A percentile compares a stretch with the other conserved stretches of the same genome.
Conservation (phyloP, 2,113 vertebrate genomes). For the Ramphastos sulfuratus region DNA sequence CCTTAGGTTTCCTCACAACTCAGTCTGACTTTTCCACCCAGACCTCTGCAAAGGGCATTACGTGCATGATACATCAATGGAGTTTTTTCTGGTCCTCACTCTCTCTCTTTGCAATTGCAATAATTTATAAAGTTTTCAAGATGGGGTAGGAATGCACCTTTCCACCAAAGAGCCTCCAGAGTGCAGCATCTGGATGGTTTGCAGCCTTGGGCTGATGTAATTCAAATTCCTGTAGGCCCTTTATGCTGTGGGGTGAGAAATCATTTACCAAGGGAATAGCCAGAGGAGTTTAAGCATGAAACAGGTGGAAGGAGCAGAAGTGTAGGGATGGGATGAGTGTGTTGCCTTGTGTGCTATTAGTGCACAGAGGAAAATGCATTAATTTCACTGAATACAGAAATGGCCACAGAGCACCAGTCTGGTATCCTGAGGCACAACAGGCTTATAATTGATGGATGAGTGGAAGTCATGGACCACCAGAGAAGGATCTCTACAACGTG, state of each 20-base stretch:
- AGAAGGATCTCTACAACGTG: not conserved
- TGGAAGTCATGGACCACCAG: not conserved
- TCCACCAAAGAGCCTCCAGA: not conserved
- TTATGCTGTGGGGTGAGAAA: accelerated
- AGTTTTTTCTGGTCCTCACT: not conserved
- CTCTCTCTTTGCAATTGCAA: not conserved
- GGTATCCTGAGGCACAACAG: not conserved
- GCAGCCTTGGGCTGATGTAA: not conserved
- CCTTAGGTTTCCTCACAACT: not conserved
- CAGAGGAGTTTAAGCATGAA: not conserved
- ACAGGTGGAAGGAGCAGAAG: not conserved
- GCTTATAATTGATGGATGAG: not conserved
- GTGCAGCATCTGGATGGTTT: not conserved
- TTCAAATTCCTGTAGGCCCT: not conserved
- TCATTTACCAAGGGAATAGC: not conserved
- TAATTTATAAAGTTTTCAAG: not conserved
- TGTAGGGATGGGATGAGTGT: not conserved
- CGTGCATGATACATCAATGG: not conserved
- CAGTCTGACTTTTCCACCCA: not conserved
- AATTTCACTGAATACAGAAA: not conserved
- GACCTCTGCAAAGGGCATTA: not conserved
- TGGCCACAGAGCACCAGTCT: accelerated
- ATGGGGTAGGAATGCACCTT: accelerated
- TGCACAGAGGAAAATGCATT: too few relatives aligned
- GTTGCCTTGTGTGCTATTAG: not conserved